Base-by-base conservation (phyloP, 1,140 invertebrate species). In the Coptotermes formosanus region DNA sequence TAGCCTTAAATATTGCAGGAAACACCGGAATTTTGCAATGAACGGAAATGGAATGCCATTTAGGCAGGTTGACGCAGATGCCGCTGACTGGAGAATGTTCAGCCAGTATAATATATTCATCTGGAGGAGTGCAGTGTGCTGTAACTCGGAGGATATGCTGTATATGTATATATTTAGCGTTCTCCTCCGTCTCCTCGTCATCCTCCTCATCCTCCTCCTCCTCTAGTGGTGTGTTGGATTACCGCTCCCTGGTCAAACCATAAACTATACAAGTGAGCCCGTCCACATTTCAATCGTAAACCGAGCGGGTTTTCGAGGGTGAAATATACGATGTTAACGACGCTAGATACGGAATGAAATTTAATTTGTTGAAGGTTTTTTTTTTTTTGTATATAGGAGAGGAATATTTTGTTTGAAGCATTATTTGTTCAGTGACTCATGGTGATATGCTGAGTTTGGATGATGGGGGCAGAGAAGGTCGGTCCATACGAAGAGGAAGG, bases 401-500 rank as follows among this genome's bases (percentile, higher is more conserved):
- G 86, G 86, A 87, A 87, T 87, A 87, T 87, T 85, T 87, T 87
- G 86, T 83, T 85, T 87, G 86, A 82, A 87, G 86, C 85, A 85
- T 87, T 87, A 87, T 87, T 85, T 87, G 86, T 85, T 59, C 69
- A 83, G 86, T 87, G 86, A 86, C 55, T 86, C 86, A 86, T 86
- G 83, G 83, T 52, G 83, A 84, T 84, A 84, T 84, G 83, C 44
- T 32, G 64, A 14, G 64, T 75, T 75, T 30, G 64, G 64, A 75
- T 75, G 30, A 75, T n/a, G 64, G 64, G 59, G 64, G 64, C n/a
- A 75, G 64, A 75, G 64, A 16, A 75, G 64, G 64, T 75, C n/a
- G 64, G 64, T 75, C 64, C 64, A n/a, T 75, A 75, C 64, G 64
- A 75, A 75, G 64, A 75, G 64, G 64, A 75, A 75, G 64, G 64